Percentiles rank a stretch among this genome's conserved stretches.
These are phyloP conservation scores for Naso thynnoides DNA, from an alignment of 2,797 vertebrate species.

Conservation along the genomic window DNA sequence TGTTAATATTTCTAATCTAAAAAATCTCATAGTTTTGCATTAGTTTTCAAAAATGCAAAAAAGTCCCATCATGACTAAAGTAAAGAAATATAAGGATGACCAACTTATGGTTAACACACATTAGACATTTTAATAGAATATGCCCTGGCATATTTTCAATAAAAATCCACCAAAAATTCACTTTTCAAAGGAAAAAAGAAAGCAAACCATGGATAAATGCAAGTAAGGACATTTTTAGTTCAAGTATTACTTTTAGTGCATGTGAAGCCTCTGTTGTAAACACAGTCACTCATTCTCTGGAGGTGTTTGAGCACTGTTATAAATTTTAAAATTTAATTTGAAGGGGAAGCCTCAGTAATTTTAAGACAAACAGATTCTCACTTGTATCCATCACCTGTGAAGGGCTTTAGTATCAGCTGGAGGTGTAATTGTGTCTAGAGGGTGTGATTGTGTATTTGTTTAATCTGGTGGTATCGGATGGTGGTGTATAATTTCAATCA, in stretches of 20 bases:
- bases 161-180: not conserved
- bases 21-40: slow-evolving; percentile 15
- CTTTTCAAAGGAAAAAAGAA: not conserved
- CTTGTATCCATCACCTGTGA: slow-evolving; percentile 20
- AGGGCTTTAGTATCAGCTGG: slow-evolving; percentile 14
- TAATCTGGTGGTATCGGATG: slow-evolving; percentile 33
- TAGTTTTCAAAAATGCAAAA: no score
- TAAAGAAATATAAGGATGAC: not conserved
- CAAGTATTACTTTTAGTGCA: not conserved
- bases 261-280: not conserved
- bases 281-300: not conserved
- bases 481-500: slow-evolving; percentile 35
- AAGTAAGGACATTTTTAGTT: not conserved
- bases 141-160: not conserved
- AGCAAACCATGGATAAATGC: not conserved
- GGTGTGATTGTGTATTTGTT: slow-evolving; percentile 38
- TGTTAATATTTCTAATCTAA: not conserved
- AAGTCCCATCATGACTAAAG: not conserved
- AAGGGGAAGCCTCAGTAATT: not conserved
- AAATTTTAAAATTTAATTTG: slow-evolving; percentile 9
- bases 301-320: not conserved
- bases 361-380: slow-evolving; percentile 5
- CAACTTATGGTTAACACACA: not conserved
- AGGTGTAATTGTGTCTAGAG: slow-evolving; percentile 31
- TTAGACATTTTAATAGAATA: not conserved